Base-by-base conservation (phyloP, 2,113 vertebrate genomes). In the Tor tambroides region DNA sequence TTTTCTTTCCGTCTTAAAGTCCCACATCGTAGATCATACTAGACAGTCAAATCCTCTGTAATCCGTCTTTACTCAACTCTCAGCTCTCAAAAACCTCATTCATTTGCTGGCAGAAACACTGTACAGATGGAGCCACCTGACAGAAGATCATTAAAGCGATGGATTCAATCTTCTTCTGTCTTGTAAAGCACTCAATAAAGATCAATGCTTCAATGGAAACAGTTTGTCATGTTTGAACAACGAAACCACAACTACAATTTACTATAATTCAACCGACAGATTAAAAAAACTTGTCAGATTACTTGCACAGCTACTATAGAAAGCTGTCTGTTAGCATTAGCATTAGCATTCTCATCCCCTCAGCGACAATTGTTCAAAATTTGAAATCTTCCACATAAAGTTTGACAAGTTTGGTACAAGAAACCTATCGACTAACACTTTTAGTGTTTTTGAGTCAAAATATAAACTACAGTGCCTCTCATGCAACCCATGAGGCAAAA, bases 111-210 rank as follows among this genome's bases (percentile, higher is more conserved):
- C n/a, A n/a, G n/a, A n/a, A n/a, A n/a, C n/a, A n/a, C n/a, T 21
- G 46, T 46, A 28, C 75, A 77, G 75, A 77, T 77, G 75, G 41
- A 0, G 5, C 6, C 75, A 26, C 46, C 46, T 49, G 75, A 77
- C 43, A 49, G 46, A 49, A 77, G 75, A 77, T 51, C 75, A 51
- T 54, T 30, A 77, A 51, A 77, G 43, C n/a, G 5, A 51, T 19
- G 26, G 75, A 77, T 77, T 77, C 30, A 30, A 49, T 21, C 23
- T 46, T 46, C 12, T 1, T 8, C n/a, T 5, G 2, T 77, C 75
- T n/a, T 21, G 26, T 77, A 77, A 77, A 30, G 26, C 75, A 10
- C 46, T 77, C 75, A 77, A 51, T 51, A 77, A 49, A 77, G 46
- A 30, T 72, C 19, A 72, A 5, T 38, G 14, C 41, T 49, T 26